phyloP scores from a whole-genome alignment of 2,888 invertebrate genomes.

The Ornithoptera priamus region DNA sequence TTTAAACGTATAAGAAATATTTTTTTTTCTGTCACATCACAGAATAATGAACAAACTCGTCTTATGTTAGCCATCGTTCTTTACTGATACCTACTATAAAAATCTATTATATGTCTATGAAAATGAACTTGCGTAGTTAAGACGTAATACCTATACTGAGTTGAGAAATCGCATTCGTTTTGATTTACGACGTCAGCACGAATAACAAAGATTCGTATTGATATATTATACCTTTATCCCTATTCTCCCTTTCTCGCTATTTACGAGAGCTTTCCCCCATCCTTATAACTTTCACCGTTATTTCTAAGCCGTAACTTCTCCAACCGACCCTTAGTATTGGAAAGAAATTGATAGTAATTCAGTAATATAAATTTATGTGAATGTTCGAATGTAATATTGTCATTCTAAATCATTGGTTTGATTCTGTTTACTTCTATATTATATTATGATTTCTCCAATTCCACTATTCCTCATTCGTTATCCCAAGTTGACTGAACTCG shows the following conservation, averaged over 20 bases:
- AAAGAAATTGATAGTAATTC: conserved; percentile 30
- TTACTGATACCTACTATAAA: conserved; percentile 39
- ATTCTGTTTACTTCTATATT: not conserved
- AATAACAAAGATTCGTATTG: conserved; percentile 80
- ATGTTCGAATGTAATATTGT: conserved; percentile 18
- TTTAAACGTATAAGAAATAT: too few species aligned
- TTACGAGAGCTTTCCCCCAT: conserved; percentile 72
- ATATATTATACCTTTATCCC: conserved; percentile 80
- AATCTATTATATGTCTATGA: conserved; percentile 2
- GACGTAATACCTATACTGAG: conserved; percentile 17
- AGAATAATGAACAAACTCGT: too few species aligned
- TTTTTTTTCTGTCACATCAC: too few species aligned
- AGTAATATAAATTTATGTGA: conserved; percentile 27
- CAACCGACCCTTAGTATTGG: conserved; percentile 38
- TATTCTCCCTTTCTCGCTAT: conserved; percentile 72
- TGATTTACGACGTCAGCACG: conserved; percentile 75
- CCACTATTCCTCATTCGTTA: not conserved
- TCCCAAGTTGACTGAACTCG: too few species aligned
- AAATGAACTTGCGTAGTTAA: conserved; percentile 22
- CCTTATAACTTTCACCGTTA: conserved; percentile 76
- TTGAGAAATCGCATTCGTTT: conserved; percentile 58
- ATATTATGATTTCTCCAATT: not conserved
- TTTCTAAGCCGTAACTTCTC: conserved; percentile 73
- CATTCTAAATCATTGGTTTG: conserved; percentile 1
- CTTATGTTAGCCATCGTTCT: too few species aligned